Evolutionary conservation across 2,888 invertebrate genomes (phyloP), one percentile per base, ranked within the genome.

Genomic region (Pediacus dermestoides): DNA sequence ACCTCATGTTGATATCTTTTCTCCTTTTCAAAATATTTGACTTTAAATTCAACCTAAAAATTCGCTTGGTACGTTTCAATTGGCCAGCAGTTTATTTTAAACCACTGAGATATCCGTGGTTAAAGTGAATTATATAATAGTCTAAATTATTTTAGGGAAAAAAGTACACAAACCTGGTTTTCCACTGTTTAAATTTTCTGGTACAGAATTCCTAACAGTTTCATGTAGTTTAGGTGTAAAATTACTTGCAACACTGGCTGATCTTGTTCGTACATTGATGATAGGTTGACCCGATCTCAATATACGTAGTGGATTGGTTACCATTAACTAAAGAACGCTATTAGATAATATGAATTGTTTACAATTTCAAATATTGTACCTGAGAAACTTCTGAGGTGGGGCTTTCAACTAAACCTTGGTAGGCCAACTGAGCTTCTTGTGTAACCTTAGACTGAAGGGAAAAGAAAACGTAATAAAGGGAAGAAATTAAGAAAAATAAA

Each of bases 341-440:
- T 57, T 16, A 61, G 64, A 9, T 46, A 47, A 27, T 14, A n/a
- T 11, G 9, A 25, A 25, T 25, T 25, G 4, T 25, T 6, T 18
- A 18, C 8, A 18, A 18, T 6, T 18, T 18, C 8, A 18, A 18
- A 18, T 23, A n/a, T 23, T 53, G 43, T 58, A 70, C 70, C 61
- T 68, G 68, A 9, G 65, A 43, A 23, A 66, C 58, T 44, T 68
- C 68, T 11, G 55, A 57, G 41, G 58, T 60, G 3, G 73, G 70
- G 50, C 73, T 69, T 63, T 94, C 93, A 36, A 97, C 91, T 34
- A 97, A 74, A 56, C 88, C 85, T 60, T 89, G 87, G 73, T 97
- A 97, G 0, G 93, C 96, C 60, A 88, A 82, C 63, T 90, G 91
- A 30, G 92, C 88, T 68, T 93, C 91, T 59, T 87, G 85, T 10